Evolutionary conservation across 2,113 vertebrate genomes (phyloP).

Genomic region (Mustela nigripes): DNA sequence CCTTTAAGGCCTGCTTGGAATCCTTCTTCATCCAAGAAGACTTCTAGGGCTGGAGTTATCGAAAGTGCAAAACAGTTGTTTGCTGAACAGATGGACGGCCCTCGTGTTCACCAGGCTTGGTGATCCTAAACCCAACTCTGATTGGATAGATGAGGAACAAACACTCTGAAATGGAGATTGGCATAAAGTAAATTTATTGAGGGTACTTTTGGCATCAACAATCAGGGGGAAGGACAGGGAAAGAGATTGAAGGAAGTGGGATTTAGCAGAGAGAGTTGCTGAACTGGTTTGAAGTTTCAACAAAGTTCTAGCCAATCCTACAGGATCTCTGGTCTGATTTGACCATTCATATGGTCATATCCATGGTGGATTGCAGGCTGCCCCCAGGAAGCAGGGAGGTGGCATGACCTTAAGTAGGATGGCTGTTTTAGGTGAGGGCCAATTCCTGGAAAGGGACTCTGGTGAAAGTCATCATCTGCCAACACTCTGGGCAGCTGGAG

Average conservation of each 20-base stretch:
- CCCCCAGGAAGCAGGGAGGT: not conserved
- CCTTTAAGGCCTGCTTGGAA: not conserved
- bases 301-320: not conserved
- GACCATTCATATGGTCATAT: not conserved
- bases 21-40: not conserved
- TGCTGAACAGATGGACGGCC: not conserved
- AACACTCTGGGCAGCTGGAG: not conserved
- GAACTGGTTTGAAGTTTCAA: not conserved
- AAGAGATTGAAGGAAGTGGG: not conserved
- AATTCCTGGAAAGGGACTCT: not conserved
- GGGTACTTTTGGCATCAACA: not conserved
- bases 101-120: not conserved
- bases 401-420: not conserved
- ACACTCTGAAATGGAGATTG: conserved; percentile 64
- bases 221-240: not conserved
- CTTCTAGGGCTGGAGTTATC: not conserved
- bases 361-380: not conserved
- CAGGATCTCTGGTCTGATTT: not conserved
- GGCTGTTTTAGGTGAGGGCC: not conserved
- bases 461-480: not conserved
- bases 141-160: conserved; percentile 53
- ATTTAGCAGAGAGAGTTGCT: not conserved
- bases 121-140: not conserved
- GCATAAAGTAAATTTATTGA: not conserved
- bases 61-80: not conserved